phyloP scores from a whole-genome alignment of 2,888 invertebrate species.

The Drosophila kambysellisi region DNA sequence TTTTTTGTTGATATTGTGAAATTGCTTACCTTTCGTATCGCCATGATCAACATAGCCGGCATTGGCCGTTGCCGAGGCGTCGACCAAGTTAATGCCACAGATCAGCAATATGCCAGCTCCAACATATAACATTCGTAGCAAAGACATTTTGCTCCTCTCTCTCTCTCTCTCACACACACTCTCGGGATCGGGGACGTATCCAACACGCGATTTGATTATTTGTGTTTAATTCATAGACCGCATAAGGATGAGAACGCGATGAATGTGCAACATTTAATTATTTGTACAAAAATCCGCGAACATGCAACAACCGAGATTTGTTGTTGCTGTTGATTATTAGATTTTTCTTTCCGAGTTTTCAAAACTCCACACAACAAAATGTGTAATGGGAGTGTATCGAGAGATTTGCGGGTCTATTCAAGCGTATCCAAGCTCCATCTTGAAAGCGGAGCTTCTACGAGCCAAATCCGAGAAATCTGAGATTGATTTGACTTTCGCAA shows the following conservation, averaged over 20 bases:
- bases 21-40: conserved; percentile 84
- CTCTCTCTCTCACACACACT: neutral
- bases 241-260: conserved; percentile 46
- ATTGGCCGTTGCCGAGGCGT: conserved; percentile 72
- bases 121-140: conserved; percentile 30
- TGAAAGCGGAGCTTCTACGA: conserved; percentile 33
- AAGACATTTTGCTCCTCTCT: conserved; percentile 30
- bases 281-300: conserved; percentile 24
- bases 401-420: conserved; percentile 14
- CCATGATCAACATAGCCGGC: conserved; percentile 84
- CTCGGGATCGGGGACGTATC: conserved; percentile 45
- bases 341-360: conserved; percentile 15
- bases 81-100: conserved; percentile 46
- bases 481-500: conserved; percentile 30
- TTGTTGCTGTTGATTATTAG: conserved; percentile 9
- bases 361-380: conserved; percentile 6
- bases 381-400: neutral
- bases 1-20: conserved; percentile 43
- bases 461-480: conserved; percentile 42
- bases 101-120: conserved; percentile 61
- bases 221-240: conserved; percentile 49
- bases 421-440: conserved; percentile 43
- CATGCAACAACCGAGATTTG: conserved; percentile 21
- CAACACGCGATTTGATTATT: conserved; percentile 65
- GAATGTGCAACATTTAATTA: conserved; percentile 23